Conservation (phyloP, 2,113 vertebrate species). For the Chlorodrepanis virens region DNA sequence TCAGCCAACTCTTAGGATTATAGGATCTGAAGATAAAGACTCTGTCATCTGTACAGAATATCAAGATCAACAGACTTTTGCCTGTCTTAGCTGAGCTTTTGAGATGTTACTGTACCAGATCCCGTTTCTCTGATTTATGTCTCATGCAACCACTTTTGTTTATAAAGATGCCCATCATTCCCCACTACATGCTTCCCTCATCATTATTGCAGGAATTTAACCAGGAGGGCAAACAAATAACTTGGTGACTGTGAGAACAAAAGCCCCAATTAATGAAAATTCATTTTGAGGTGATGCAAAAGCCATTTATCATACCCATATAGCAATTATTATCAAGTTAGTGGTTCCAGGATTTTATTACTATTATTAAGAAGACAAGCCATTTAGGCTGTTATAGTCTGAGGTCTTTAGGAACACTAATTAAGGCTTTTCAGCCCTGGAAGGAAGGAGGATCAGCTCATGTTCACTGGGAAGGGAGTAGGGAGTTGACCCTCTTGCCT, state of each 20-base stretch:
- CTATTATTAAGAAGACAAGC: slow-evolving; percentile 4
- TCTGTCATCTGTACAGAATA: neutral
- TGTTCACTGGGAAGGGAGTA: neutral
- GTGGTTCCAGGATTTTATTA: neutral
- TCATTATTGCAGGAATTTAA: neutral
- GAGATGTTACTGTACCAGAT: neutral
- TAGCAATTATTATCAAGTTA: slow-evolving; percentile 7
- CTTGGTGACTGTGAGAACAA: neutral
- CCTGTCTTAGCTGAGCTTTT: neutral
- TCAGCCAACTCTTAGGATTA: neutral
- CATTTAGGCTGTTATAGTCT: neutral
- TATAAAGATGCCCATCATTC: neutral
- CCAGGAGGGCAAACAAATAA: slow-evolving; percentile 13
- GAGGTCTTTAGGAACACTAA: neutral
- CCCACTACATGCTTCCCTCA: neutral
- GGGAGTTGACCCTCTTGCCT: neutral
- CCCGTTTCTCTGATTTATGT: neutral
- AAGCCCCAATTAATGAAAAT: slow-evolving; percentile 3
- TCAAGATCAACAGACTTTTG: neutral
- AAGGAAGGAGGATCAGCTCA: neutral
- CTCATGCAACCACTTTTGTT: neutral
- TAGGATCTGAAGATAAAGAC: neutral
- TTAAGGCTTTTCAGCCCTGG: slow-evolving; percentile 4
- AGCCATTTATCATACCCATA: slow-evolving; percentile 12
- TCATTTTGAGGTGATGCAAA: slow-evolving; percentile 16